These are phyloP conservation scores for Sitta europaea DNA, from an alignment of 2,113 vertebrate genomes.

Conservation along the genomic window DNA sequence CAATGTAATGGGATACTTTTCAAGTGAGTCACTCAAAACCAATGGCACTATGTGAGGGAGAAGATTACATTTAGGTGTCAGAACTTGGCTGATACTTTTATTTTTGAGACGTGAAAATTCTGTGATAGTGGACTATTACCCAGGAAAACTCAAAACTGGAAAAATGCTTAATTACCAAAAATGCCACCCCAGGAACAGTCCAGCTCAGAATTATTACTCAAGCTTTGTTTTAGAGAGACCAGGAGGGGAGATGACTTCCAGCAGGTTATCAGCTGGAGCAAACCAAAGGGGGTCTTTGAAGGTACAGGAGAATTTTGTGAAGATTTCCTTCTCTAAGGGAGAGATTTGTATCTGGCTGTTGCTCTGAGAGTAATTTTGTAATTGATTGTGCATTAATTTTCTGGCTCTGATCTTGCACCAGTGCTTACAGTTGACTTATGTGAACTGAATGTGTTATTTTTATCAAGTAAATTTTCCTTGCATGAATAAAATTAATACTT, in stretches of 20 bases:
- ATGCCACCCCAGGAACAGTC: not conserved
- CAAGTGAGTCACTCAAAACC: not conserved
- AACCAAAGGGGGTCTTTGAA: not conserved
- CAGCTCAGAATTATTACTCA: not conserved
- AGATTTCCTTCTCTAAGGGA: not conserved
- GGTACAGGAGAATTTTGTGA: not conserved
- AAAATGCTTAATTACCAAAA: not conserved
- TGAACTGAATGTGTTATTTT: not conserved
- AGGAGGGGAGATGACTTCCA: not conserved
- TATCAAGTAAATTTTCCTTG: not conserved
- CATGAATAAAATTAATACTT: not conserved
- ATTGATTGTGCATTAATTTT: conserved; percentile 35
- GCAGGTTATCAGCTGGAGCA: not conserved
- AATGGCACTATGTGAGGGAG: not conserved
- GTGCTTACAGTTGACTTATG: not conserved
- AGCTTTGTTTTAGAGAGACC: not conserved
- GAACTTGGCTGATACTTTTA: not conserved
- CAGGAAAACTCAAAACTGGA: not conserved
- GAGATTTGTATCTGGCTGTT: not conserved
- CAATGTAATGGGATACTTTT: not conserved
- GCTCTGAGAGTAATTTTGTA: not conserved
- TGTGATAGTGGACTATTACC: not conserved
- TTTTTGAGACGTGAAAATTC: not conserved
- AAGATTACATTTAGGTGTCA: not conserved
- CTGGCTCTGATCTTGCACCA: not conserved